Base-by-base conservation (phyloP, 64 coral and sea anemone genomes). In the Stylophora pistillata region DNA sequence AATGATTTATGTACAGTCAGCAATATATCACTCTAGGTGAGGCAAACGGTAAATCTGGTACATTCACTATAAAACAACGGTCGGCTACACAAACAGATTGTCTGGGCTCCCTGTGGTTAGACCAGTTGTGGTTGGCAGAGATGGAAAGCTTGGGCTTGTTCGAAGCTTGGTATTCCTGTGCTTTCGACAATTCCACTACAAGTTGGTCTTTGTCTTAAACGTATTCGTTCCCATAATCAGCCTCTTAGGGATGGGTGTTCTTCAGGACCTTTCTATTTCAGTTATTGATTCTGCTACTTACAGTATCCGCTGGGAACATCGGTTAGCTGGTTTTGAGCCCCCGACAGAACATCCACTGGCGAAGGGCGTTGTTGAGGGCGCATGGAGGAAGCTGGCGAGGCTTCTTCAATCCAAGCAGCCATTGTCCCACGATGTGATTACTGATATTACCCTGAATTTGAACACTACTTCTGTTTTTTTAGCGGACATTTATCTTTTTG, bases 271-370 rank as follows among this genome's bases (percentile, higher is more conserved):
- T 31, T 79, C 73, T 68, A 47, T 64, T 25, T 59, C 90, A 61
- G 82, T 86, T 13, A 76, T 86, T 13, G 81, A 86, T 33, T 57
- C 89, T 61, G 81, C 58, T 30, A 71, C 80, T 12, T 91, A 94
- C 34, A 89, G 74, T 53, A 94, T 94, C 64, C 26, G 79, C 20
- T 94, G 92, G 87, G 92, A 37, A 29, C 86, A 89, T 30, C 56
- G 83, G 21, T 29, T 94, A 33, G 86, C 77, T 25, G 92, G 71
- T 47, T 47, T 47, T 47, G 37, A 47, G 37, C 37, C 37, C 7
- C 37, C 37, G 37, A 47, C 3, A 47, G 0, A 47, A 47, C 84
- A 92, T 58, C 74, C 91, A 14, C 87, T 93, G 21, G 85, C 88
- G 53, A 64, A 41, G 77, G 62, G 32, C 54, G 37, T 74, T 13